Conservation (phyloP, 2,888 invertebrate genomes). For the Hemaris fuciformis region DNA sequence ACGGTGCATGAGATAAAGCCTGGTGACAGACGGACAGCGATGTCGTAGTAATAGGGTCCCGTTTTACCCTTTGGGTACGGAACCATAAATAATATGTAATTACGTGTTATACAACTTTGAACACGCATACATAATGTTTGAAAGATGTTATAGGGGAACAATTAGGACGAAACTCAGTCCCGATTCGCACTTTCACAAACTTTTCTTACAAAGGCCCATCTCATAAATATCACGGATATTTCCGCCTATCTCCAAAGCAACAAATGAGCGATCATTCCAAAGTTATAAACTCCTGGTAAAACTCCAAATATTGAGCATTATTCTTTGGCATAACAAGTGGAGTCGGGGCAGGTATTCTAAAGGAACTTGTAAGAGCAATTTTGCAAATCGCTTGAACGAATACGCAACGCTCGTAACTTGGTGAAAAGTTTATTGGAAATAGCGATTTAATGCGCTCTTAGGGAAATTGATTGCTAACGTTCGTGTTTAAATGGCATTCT, state of each 20-base stretch:
- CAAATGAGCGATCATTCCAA: constrained; percentile 16
- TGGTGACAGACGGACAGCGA: too few relatives aligned
- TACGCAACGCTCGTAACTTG: constrained; percentile 53
- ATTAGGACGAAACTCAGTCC: neutral
- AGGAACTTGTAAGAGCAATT: constrained; percentile 56
- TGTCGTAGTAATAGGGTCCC: too few relatives aligned
- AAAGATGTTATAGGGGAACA: neutral
- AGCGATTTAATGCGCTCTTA: constrained; percentile 56
- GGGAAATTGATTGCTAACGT: constrained; percentile 48
- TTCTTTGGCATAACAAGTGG: constrained; percentile 45
- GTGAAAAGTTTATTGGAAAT: constrained; percentile 50
- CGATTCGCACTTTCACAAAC: neutral
- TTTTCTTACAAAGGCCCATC: neutral
- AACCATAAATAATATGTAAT: too few relatives aligned
- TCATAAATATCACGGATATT: constrained; percentile 9
- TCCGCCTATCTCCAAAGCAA: constrained; percentile 1
- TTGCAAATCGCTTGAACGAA: constrained; percentile 58
- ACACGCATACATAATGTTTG: constrained; percentile 12
- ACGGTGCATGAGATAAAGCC: too few relatives aligned
- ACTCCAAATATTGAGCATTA: constrained; percentile 42
- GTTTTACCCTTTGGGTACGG: too few relatives aligned
- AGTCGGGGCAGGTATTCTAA: constrained; percentile 44
- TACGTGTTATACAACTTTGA: too few relatives aligned
- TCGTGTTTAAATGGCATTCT: constrained; percentile 17
- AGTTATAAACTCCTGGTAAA: constrained; percentile 34